Conservation (phyloP, 1,140 invertebrate genomes). For the Aphelinus atriplicis region DNA sequence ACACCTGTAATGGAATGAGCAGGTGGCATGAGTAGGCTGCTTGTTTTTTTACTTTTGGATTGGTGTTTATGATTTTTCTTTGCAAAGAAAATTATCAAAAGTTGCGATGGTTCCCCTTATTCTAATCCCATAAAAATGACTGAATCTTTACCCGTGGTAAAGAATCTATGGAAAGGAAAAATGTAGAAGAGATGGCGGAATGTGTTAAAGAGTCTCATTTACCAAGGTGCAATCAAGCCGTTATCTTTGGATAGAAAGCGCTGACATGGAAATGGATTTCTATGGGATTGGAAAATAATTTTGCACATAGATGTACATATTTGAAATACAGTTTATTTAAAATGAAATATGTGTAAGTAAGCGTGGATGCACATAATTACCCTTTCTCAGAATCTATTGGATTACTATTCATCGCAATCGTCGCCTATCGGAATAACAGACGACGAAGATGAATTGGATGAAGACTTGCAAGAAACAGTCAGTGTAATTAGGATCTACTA, state of each 20-base stretch:
- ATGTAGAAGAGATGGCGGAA: background rate
- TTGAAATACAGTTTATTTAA: slow-evolving; percentile 37
- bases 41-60: slow-evolving; percentile 39
- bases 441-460: slow-evolving; percentile 32
- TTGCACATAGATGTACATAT: slow-evolving; percentile 43
- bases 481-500: slow-evolving; percentile 35
- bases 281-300: slow-evolving; percentile 41
- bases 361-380: slow-evolving; percentile 36
- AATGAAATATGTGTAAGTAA: slow-evolving; percentile 30
- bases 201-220: background rate
- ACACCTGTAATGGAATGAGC: slow-evolving; percentile 12
- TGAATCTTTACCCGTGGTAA: too few species aligned
- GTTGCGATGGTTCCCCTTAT: slow-evolving; percentile 33
- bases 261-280: slow-evolving; percentile 17
- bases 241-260: slow-evolving; percentile 13
- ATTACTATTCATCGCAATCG: slow-evolving; percentile 26
- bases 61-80: slow-evolving; percentile 36
- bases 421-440: slow-evolving; percentile 24
- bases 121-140: slow-evolving; percentile 37
- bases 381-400: slow-evolving; percentile 39
- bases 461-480: slow-evolving; percentile 28
- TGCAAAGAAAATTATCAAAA: slow-evolving; percentile 27
- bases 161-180: background rate
- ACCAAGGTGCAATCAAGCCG: slow-evolving; percentile 8
- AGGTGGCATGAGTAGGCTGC: slow-evolving; percentile 8